phyloP scores from a whole-genome alignment of 2,888 invertebrate species.

The Lathronympha strigana region DNA sequence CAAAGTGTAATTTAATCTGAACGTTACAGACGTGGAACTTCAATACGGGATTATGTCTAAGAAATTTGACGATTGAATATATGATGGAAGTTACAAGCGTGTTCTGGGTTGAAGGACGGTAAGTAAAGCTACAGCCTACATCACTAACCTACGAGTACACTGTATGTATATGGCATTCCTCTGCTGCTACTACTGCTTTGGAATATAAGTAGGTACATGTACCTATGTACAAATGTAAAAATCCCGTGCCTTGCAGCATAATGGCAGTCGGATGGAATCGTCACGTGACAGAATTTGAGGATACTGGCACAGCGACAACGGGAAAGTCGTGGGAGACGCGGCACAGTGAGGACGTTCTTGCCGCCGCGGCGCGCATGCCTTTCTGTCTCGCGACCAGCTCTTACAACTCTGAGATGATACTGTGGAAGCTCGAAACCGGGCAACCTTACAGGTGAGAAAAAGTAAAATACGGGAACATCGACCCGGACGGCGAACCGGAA shows the following conservation, averaged over 20 bases:
- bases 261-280: constrained; percentile 92
- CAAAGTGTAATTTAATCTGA: constrained; percentile 7
- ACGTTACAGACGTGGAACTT: constrained; percentile 90
- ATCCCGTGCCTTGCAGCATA: constrained; percentile 85
- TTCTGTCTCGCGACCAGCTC: constrained; percentile 89
- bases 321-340: constrained; percentile 89
- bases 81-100: constrained; percentile 84
- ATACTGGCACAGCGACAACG: constrained; percentile 77
- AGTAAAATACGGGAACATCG: no score
- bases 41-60: constrained; percentile 89
- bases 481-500: no score
- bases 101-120: constrained; percentile 85
- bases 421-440: constrained; percentile 93
- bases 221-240: no score
- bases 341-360: constrained; percentile 90
- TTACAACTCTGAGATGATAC: constrained; percentile 90
- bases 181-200: no score
- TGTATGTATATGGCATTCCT: no score
- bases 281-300: constrained; percentile 87
- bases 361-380: constrained; percentile 86
- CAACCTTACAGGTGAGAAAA: constrained; percentile 86
- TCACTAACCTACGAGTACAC: no score
- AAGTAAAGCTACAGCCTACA: constrained; percentile 39
- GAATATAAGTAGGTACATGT: no score
- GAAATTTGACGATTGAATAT: constrained; percentile 86